Percentiles rank a stretch among this genome's conserved stretches.
These are phyloP conservation scores for Verasper variegatus DNA, from an alignment of 2,113 vertebrate genomes.

Conservation along the genomic window DNA sequence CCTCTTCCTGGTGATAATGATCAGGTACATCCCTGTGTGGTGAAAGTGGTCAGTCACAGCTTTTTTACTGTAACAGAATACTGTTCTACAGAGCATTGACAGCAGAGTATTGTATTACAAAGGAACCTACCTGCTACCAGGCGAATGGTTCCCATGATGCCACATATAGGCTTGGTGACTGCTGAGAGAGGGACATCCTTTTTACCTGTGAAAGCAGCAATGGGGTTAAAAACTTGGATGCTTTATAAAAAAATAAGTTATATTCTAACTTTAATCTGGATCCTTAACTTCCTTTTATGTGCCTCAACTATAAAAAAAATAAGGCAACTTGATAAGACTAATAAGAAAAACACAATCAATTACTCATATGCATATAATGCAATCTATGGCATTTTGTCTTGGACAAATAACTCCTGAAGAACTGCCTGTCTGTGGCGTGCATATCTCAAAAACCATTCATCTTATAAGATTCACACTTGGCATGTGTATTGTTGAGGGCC, in stretches of 20 bases:
- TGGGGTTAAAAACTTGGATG: neutral
- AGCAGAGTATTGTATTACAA: neutral
- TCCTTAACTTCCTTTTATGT: neutral
- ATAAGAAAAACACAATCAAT: neutral
- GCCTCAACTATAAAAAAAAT: neutral
- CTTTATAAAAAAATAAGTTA: neutral
- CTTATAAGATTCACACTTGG: no score
- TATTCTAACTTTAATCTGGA: neutral
- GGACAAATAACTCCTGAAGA: no score
- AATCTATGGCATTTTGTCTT: no score
- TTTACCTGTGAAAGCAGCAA: constrained; percentile 81
- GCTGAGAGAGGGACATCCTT: constrained; percentile 94
- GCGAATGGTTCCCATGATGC: constrained; percentile 95
- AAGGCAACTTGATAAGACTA: neutral
- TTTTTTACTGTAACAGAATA: no score
- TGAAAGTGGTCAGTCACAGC: neutral
- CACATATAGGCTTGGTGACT: constrained; percentile 92
- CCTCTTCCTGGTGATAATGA: constrained; percentile 96
- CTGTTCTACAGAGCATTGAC: neutral
- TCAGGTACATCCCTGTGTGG: constrained; percentile 92
- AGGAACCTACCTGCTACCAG: constrained; percentile 90
- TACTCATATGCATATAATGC: no score
- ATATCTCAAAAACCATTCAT: no score
- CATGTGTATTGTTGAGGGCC: no score
- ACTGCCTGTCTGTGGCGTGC: no score